Percentiles rank a stretch among this genome's conserved stretches.
Evolutionary conservation across 2,797 vertebrate species (phyloP).

Genomic region (Microchirus variegatus): DNA sequence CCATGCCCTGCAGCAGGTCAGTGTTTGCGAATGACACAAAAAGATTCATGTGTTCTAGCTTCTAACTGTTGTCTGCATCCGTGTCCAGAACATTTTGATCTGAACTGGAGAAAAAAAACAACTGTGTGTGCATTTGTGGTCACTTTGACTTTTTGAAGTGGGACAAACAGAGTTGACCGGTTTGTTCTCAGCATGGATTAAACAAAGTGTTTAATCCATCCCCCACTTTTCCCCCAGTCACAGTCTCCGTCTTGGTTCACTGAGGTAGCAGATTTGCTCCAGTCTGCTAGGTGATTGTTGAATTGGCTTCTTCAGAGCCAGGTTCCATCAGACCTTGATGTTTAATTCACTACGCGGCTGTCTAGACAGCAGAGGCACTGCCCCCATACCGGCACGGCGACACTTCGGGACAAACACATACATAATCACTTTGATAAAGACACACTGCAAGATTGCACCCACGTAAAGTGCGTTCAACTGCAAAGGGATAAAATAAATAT

Average conservation of each 20-base stretch:
- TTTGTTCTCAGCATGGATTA: constrained; percentile 47
- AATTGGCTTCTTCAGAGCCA: constrained; percentile 57
- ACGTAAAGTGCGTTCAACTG: not conserved
- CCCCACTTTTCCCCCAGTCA: constrained; percentile 41
- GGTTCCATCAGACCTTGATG: constrained; percentile 61
- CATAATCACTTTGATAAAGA: not conserved
- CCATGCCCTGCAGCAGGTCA: constrained; percentile 88
- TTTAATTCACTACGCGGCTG: constrained; percentile 66
- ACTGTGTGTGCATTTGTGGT: constrained; percentile 11
- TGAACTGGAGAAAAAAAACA: constrained; percentile 4
- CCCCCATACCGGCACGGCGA: constrained; percentile 36
- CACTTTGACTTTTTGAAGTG: constrained; percentile 32
- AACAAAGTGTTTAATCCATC: constrained; percentile 15
- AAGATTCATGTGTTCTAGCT: constrained; percentile 15
- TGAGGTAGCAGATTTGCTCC: constrained; percentile 47
- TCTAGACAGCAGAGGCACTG: constrained; percentile 64
- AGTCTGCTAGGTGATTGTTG: constrained; percentile 56
- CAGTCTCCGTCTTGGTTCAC: constrained; percentile 49
- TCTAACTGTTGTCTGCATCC: constrained; percentile 10
- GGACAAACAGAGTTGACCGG: constrained; percentile 54
- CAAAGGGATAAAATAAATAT: too few relatives aligned
- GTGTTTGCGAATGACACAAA: constrained; percentile 33
- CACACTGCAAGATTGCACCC: not conserved
- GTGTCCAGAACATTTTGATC: constrained; percentile 38
- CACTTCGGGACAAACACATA: constrained; percentile 41